Percentiles rank a stretch among this genome's conserved stretches.
Evolutionary conservation across 2,888 invertebrate species (phyloP).

Genomic region (Melitaea athalia): DNA sequence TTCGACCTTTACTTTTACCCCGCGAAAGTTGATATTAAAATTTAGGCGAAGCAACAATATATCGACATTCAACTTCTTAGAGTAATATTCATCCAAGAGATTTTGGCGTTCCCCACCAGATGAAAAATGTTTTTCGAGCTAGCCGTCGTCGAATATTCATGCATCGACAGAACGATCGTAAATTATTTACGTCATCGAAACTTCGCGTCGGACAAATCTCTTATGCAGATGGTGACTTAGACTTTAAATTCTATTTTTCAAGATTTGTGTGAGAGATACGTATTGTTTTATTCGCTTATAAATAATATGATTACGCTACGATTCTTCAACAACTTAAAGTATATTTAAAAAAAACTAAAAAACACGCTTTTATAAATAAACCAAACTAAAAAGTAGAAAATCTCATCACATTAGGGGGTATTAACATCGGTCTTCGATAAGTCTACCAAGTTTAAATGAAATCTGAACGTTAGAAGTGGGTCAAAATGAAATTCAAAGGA

Average conservation of each 20-base stretch:
- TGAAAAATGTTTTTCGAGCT: slow-evolving; percentile 65
- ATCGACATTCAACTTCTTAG: slow-evolving; percentile 66
- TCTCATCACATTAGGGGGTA: no score
- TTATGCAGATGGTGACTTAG: slow-evolving; percentile 50
- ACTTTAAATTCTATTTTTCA: slow-evolving; percentile 35
- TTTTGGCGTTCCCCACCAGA: slow-evolving; percentile 57
- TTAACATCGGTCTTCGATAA: no score
- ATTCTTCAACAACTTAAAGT: not conserved
- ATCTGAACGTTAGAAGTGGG: no score
- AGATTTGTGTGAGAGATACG: slow-evolving; percentile 8
- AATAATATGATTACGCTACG: not conserved
- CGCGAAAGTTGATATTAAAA: slow-evolving; percentile 70
- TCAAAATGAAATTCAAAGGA: no score
- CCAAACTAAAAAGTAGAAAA: no score
- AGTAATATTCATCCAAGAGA: slow-evolving; percentile 63
- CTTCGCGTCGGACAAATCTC: slow-evolving; percentile 52
- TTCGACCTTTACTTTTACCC: slow-evolving; percentile 57
- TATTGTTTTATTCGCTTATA: slow-evolving; percentile 3
- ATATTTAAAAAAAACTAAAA: no score
- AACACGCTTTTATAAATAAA: no score
- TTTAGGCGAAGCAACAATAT: slow-evolving; percentile 67
- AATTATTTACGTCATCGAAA: slow-evolving; percentile 64
- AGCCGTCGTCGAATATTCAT: slow-evolving; percentile 65
- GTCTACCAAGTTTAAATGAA: no score
- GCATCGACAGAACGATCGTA: slow-evolving; percentile 59